Percentiles rank a stretch among this genome's conserved stretches.
phyloP scores from a whole-genome alignment of 2,113 vertebrate genomes.

The Grus americana region DNA sequence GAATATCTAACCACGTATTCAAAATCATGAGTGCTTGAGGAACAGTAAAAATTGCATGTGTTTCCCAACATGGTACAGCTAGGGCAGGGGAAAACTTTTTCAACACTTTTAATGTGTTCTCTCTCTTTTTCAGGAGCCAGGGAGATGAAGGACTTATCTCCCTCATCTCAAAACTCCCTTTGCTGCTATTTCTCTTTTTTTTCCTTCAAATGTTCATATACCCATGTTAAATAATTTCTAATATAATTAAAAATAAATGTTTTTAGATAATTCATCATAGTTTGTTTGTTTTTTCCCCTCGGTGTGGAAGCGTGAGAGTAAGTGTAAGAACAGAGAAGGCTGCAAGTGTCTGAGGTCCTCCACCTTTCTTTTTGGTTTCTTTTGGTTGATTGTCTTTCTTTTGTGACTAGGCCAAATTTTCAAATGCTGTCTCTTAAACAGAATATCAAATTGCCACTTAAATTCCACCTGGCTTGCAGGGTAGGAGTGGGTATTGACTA shows the following conservation, averaged over 20 bases:
- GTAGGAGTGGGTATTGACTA: constrained; percentile 65
- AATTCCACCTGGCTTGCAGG: constrained; percentile 65
- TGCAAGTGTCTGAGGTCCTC: background rate
- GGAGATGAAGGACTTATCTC: constrained; percentile 65
- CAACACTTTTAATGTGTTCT: constrained; percentile 64
- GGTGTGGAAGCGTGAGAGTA: background rate
- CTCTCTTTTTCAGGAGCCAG: constrained; percentile 72
- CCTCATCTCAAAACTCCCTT: constrained; percentile 63
- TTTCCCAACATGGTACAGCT: constrained; percentile 1
- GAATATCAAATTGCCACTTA: constrained; percentile 34
- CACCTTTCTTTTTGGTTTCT: background rate
- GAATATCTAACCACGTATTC: background rate
- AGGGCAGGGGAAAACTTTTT: background rate
- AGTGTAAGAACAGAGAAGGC: background rate
- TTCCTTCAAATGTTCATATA: constrained; percentile 50
- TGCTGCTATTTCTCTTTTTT: constrained; percentile 44
- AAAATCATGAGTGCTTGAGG: background rate
- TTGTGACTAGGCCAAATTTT: constrained; percentile 55
- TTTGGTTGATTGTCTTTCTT: background rate
- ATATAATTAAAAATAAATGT: constrained; percentile 61
- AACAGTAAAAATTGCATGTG: constrained; percentile 16
- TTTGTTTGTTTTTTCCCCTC: constrained; percentile 64
- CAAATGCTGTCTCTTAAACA: constrained; percentile 67
- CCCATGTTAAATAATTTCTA: constrained; percentile 45
- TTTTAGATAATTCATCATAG: constrained; percentile 56